Evolutionary conservation across 2,888 invertebrate genomes (phyloP), one percentile per base, ranked within the genome.

Genomic region (Lasioglossum figueresi): DNA sequence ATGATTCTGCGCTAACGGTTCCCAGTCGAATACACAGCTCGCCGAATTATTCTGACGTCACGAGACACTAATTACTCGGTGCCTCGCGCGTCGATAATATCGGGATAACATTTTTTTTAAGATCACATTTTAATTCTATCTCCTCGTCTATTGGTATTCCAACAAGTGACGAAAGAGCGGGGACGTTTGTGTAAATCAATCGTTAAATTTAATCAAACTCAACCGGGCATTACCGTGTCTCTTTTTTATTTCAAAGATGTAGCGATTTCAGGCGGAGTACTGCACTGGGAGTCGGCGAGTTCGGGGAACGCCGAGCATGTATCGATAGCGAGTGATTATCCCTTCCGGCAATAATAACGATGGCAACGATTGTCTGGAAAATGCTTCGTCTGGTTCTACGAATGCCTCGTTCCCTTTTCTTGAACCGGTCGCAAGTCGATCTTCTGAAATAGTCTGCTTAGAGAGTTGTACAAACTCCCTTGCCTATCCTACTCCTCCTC

Each of bases 401-500:
- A 73, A 83, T 79, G 72, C 34, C 59, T 40, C 37, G 45, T 68
- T 52, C 77, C 23, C 52, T 45, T 56, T 48, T 40, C 52, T 48
- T 16, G 43, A 27, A 48, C 68, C 37, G 14, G 70, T 27, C 37
- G 16, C 70, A 31, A 75, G 40, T 78, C 63, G 77, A n/a, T 78
- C 52, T 37, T 23, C 48, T 31, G 63, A 56, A 80, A 77, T 74
- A 83, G 82, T 71, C 79, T 75, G 88, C 79, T 89, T 82, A 84
- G 80, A 88, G 89, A 72, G 79, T 89, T 84, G 84, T 80, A 89
- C 63, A 77, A 89, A 88, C 84, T 82, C 40, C 40, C 12, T 80
- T 5, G 37, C 37, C 77, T 82, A 27, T n/a, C 2, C 23, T 52
- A 3, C 23, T 52, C 52, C 52, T n/a, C 52, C 23, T 10, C 52